Conservation (phyloP, 2,113 vertebrate species). For the Circaetus gallicus region DNA sequence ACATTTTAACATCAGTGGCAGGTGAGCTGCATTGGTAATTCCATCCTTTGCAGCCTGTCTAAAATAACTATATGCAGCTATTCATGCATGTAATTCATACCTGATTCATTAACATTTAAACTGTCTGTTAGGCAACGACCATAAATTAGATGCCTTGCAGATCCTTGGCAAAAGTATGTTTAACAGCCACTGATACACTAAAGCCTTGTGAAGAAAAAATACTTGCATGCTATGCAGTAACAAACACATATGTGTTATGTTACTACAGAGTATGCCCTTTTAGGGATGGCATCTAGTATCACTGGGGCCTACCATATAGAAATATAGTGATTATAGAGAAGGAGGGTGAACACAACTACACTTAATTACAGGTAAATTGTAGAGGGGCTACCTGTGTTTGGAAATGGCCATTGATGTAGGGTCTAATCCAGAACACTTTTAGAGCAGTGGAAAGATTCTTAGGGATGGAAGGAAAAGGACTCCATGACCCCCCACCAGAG, state of each 20-base stretch:
- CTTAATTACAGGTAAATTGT: not conserved
- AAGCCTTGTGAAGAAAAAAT: slow-evolving; percentile 7
- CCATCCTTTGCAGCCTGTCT: slow-evolving; percentile 4
- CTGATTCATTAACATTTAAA: slow-evolving; percentile 60
- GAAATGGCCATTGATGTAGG: not conserved
- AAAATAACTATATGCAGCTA: slow-evolving; percentile 12
- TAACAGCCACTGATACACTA: not conserved
- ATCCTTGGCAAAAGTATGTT: not conserved
- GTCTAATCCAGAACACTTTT: not conserved
- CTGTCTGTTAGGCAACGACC: slow-evolving; percentile 7
- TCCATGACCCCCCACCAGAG: accelerated
- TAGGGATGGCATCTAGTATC: not conserved
- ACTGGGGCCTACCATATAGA: not conserved
- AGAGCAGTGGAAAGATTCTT: not conserved
- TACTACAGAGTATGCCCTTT: not conserved
- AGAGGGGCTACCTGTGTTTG: not conserved
- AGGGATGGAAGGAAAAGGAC: not conserved
- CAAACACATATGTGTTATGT: not conserved
- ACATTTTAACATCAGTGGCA: slow-evolving; percentile 29
- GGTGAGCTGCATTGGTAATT: slow-evolving; percentile 12
- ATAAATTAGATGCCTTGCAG: slow-evolving; percentile 45
- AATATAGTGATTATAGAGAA: not conserved
- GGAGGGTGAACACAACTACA: not conserved
- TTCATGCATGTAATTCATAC: slow-evolving; percentile 57
- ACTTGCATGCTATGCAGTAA: not conserved